phyloP scores from a whole-genome alignment of 2,888 invertebrate species.

The Drosophila anomelani region DNA sequence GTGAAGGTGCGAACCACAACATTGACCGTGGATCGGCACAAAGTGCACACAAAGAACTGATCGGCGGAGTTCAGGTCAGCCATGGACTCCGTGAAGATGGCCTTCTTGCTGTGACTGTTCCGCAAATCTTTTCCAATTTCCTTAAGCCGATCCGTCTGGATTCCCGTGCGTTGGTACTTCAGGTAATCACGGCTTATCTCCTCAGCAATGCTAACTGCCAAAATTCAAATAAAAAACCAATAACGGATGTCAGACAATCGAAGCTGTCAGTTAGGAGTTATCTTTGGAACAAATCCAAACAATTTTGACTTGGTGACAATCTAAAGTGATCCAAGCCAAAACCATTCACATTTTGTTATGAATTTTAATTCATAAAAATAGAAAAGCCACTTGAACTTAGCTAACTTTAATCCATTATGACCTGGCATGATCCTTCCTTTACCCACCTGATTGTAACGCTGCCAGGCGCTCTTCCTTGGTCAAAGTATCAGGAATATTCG shows the following conservation, averaged over 20 bases:
- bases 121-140: conserved; percentile 69
- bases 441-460: conserved; percentile 69
- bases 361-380: conserved; percentile 1
- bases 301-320: conserved; percentile 2
- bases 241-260: conserved; percentile 25
- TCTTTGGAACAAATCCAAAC: background rate
- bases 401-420: background rate
- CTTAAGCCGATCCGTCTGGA: conserved; percentile 65
- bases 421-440: background rate
- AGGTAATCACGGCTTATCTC: conserved; percentile 78
- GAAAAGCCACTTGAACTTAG: background rate
- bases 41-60: conserved; percentile 78
- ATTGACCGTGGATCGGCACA: conserved; percentile 77
- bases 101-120: conserved; percentile 62
- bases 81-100: conserved; percentile 67
- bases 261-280: conserved; percentile 35
- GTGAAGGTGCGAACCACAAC: conserved; percentile 83
- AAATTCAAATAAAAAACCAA: conserved; percentile 3
- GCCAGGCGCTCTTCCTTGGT: conserved; percentile 58
- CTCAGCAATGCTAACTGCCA: conserved; percentile 71
- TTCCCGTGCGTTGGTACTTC: conserved; percentile 70
- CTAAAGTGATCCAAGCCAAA: background rate
- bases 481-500: conserved; percentile 54
- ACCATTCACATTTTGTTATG: conserved; percentile 10
- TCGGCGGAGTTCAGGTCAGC: conserved; percentile 64